Evolutionary conservation across 1,140 invertebrate species (phyloP).

Genomic region (Drosophila lowei): DNA sequence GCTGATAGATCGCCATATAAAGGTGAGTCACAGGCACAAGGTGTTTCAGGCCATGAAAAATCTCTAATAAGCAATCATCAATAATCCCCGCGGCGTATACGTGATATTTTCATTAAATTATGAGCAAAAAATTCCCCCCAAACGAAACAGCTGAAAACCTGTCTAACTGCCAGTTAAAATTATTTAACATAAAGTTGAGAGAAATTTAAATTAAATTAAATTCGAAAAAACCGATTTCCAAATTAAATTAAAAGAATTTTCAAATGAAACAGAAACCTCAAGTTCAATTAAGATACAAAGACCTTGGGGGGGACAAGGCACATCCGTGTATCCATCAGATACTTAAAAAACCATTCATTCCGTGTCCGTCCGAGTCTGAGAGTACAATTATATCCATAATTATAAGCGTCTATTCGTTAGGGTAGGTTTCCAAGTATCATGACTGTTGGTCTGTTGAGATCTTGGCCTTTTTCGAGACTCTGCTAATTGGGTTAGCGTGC

Average conservation of each 20-base stretch:
- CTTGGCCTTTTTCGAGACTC: conserved; percentile 1
- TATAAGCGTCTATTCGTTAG: conserved; percentile 1
- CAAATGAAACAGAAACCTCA: conserved; percentile 1
- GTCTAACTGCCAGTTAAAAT: conserved; percentile 44
- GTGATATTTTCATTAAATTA: conserved; percentile 13
- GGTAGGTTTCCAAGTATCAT: conserved; percentile 39
- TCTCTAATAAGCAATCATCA: conserved; percentile 3
- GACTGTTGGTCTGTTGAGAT: conserved; percentile 38
- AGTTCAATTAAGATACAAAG: conserved; percentile 8
- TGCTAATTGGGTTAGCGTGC: conserved; percentile 59
- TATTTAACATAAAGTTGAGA: conserved; percentile 43
- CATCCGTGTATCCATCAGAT: conserved; percentile 23
- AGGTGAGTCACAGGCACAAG: conserved; percentile 85
- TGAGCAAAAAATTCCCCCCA: conserved; percentile 9
- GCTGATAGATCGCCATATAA: conserved; percentile 94
- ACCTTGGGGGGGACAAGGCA: conserved; percentile 17
- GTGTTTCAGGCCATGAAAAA: conserved; percentile 1
- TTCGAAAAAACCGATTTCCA: conserved; percentile 1
- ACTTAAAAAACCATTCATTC: conserved; percentile 18
- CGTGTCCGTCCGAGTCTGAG: not conserved
- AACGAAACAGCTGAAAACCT: conserved; percentile 34
- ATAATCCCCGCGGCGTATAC: conserved; percentile 9
- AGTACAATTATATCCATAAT: conserved; percentile 28
- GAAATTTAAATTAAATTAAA: conserved; percentile 9
- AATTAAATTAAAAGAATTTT: conserved; percentile 14